Conservation (phyloP, 2,797 vertebrate genomes). For the Phataginus tetradactyla region DNA sequence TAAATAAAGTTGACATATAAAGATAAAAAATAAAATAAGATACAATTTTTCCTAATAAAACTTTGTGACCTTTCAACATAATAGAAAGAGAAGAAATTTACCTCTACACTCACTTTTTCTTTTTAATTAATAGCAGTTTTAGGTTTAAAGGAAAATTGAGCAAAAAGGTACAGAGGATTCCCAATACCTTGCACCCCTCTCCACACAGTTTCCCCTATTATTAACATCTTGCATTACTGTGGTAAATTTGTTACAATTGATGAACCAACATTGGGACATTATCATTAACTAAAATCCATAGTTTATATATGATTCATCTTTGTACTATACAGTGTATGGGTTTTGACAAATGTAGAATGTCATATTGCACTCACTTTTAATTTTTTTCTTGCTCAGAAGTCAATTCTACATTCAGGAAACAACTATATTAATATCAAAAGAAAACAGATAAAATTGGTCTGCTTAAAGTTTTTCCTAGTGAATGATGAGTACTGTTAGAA, state of each 20-base stretch:
- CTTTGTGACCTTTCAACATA: background rate
- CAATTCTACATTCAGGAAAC: conserved; percentile 39
- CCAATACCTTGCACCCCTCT: background rate
- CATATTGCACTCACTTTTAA: background rate
- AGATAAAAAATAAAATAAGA: conserved; percentile 36
- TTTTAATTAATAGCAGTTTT: background rate
- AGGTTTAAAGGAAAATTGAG: background rate
- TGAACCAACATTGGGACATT: background rate
- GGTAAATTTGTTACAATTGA: background rate
- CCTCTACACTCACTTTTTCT: background rate
- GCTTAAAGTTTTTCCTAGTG: conserved; percentile 3
- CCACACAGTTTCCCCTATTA: background rate
- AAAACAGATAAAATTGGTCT: conserved; percentile 44
- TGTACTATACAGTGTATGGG: background rate
- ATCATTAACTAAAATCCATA: conserved; percentile 15
- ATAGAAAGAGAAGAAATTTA: background rate
- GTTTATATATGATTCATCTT: background rate
- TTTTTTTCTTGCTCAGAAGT: conserved; percentile 22
- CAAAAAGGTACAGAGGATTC: background rate
- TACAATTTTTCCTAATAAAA: background rate
- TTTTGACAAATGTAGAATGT: background rate
- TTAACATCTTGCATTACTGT: background rate
- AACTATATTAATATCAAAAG: conserved; percentile 18
- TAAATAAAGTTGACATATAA: background rate
- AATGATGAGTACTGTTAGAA: background rate